Evolutionary conservation across 2,888 invertebrate genomes (phyloP).

Genomic region (Bimastos eiseni): DNA sequence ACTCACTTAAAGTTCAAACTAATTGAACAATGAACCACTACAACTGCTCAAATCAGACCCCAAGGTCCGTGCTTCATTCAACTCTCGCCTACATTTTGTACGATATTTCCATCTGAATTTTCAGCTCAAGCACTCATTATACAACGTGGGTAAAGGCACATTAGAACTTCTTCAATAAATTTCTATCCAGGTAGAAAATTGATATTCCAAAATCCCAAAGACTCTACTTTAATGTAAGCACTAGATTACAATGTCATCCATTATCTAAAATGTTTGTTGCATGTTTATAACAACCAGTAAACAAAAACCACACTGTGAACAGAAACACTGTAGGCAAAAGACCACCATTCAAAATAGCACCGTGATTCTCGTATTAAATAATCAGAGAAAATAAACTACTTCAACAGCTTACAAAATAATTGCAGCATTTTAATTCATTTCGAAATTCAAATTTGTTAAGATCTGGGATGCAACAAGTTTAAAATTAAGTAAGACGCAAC

Average conservation of each 20-base stretch:
- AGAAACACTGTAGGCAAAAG: background rate
- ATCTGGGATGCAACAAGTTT: background rate
- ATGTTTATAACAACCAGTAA: background rate
- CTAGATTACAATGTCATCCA: background rate
- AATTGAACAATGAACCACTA: background rate
- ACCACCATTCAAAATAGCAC: background rate
- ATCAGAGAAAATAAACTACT: background rate
- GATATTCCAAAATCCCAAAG: background rate
- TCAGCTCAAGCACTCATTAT: background rate
- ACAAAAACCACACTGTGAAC: background rate
- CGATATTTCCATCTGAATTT: background rate
- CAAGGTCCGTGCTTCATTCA: background rate
- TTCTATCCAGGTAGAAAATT: background rate
- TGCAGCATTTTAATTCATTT: background rate
- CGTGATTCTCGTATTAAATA: background rate
- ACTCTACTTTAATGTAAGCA: background rate
- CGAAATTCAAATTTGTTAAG: background rate
- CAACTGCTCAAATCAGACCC: background rate
- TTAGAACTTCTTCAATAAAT: background rate
- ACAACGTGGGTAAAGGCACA: background rate
- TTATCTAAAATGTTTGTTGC: background rate
- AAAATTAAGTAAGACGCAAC: background rate
- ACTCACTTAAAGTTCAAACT: background rate
- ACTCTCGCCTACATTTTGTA: background rate
- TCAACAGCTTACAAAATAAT: background rate